These are phyloP conservation scores for Macrosiphum euphorbiae DNA, from an alignment of 2,888 invertebrate genomes.

Conservation along the genomic window DNA sequence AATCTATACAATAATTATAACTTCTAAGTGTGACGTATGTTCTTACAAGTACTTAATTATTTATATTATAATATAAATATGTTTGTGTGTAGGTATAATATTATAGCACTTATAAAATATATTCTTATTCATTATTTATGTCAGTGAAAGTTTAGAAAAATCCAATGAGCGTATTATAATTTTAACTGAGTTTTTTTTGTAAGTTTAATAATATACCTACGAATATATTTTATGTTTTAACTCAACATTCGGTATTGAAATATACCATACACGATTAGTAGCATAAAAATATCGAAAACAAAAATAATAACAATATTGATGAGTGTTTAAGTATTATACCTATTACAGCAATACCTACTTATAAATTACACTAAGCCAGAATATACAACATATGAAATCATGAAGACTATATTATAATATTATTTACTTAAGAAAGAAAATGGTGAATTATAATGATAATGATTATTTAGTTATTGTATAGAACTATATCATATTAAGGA, in stretches of 20 bases:
- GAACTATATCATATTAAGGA: too few relatives aligned
- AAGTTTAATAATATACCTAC: neutral
- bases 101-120: neutral
- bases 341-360: too few relatives aligned
- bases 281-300: neutral
- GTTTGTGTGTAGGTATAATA: neutral
- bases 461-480: too few relatives aligned
- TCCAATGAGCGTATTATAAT: neutral
- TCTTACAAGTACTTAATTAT: neutral
- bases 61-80: neutral
- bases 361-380: too few relatives aligned
- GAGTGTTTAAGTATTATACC: too few relatives aligned
- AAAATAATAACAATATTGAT: neutral
- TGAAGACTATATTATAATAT: too few relatives aligned
- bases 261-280: neutral
- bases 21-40: neutral
- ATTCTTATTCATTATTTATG: neutral
- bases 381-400: too few relatives aligned
- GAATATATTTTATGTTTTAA: neutral
- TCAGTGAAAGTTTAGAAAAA: neutral
- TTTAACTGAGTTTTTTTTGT: neutral
- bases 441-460: too few relatives aligned
- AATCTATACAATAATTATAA: neutral
- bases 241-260: too few relatives aligned
- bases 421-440: too few relatives aligned